Evolutionary conservation across 2,113 vertebrate species (phyloP).

Genomic region (Eclectus roratus): DNA sequence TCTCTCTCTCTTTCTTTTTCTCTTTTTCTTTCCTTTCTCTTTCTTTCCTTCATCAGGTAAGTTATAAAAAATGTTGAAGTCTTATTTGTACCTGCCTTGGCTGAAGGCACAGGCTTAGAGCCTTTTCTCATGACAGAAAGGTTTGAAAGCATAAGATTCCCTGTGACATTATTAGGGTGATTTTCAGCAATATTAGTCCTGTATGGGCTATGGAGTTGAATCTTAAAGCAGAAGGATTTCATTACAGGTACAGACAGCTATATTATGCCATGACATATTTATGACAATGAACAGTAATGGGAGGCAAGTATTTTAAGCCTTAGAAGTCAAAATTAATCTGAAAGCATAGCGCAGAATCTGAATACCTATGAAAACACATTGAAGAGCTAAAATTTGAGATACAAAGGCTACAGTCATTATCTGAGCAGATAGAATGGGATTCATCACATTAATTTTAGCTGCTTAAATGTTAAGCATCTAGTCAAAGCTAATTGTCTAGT

Average conservation of each 20-base stretch:
- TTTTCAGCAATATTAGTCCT: conserved; percentile 58
- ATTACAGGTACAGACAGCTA: conserved; percentile 47
- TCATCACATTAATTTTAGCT: conserved; percentile 36
- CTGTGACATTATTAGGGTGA: conserved; percentile 29
- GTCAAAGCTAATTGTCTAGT: conserved; percentile 57
- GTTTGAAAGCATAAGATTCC: background rate
- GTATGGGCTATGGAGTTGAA: background rate
- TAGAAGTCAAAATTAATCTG: conserved; percentile 5
- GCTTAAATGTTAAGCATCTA: conserved; percentile 65
- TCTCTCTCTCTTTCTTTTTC: too few species aligned
- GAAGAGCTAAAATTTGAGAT: conserved; percentile 40
- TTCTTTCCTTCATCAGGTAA: background rate
- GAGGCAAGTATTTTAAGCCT: conserved; percentile 24
- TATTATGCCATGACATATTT: conserved; percentile 59
- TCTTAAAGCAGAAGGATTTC: conserved; percentile 42
- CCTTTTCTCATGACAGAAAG: background rate
- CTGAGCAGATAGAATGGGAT: background rate
- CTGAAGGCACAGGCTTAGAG: background rate
- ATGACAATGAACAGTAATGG: conserved; percentile 45
- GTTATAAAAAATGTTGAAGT: background rate
- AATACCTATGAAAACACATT: conserved; percentile 48
- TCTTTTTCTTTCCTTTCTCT: rapidly evolving
- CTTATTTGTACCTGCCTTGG: background rate
- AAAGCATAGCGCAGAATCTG: background rate
- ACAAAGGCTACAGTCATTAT: conserved; percentile 54